Conservation (phyloP, 2,888 invertebrate species). For the Hymenopus coronatus region DNA sequence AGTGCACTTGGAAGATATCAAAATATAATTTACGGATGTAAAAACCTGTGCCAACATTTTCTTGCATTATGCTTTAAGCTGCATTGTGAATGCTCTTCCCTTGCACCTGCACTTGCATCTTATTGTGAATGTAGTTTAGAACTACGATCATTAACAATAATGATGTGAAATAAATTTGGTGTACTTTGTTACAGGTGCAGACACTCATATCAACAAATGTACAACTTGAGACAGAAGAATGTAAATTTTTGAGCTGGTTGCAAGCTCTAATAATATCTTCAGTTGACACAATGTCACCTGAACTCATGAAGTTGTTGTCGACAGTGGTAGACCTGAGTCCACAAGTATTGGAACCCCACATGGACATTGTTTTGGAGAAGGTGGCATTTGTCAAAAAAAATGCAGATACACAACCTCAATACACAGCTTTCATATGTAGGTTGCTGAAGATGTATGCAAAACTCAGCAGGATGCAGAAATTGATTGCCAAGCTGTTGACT, state of each 20-base stretch:
- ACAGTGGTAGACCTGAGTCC: neutral
- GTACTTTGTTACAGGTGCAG: neutral
- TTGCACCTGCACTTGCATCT: no score
- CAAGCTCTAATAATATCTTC: neutral
- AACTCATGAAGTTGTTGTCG: neutral
- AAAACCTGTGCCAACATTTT: no score
- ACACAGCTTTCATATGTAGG: neutral
- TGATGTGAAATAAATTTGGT: neutral
- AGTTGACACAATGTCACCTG: neutral
- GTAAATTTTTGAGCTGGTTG: neutral
- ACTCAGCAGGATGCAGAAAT: slow-evolving; percentile 23
- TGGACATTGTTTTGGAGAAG: neutral
- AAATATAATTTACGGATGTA: no score
- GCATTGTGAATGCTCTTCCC: no score
- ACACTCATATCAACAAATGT: neutral
- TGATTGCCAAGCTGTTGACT: slow-evolving; percentile 13
- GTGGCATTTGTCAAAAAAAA: neutral
- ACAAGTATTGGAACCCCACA: neutral
- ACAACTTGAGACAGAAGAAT: neutral
- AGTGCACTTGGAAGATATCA: no score
- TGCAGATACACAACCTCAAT: neutral
- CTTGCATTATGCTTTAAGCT: no score
- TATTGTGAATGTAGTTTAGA: no score
- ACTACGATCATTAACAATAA: no score
- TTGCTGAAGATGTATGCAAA: slow-evolving; percentile 4